These are phyloP conservation scores for Osmoderma eremita DNA, from an alignment of 2,888 invertebrate genomes.

Conservation along the genomic window DNA sequence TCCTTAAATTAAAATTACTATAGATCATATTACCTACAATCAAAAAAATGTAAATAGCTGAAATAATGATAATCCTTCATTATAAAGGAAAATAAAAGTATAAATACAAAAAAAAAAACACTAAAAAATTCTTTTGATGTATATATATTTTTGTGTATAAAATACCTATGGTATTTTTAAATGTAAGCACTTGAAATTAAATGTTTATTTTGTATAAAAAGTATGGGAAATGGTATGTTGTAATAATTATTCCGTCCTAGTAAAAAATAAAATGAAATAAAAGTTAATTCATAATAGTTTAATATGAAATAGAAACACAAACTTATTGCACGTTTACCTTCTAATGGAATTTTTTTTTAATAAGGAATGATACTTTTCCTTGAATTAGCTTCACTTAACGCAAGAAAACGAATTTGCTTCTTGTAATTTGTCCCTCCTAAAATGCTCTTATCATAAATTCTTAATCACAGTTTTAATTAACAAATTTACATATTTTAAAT, in stretches of 20 bases:
- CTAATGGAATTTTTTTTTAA: background rate
- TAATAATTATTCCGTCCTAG: no score
- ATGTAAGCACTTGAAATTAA: conserved; percentile 21
- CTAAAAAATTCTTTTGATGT: background rate
- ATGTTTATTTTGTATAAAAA: background rate
- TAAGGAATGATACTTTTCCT: conserved; percentile 16
- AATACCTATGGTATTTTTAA: conserved; percentile 8
- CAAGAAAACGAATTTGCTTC: background rate
- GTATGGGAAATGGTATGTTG: background rate
- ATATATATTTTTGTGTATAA: conserved; percentile 7
- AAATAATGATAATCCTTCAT: conserved; percentile 18
- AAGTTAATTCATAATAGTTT: background rate
- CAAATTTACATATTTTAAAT: conserved; percentile 44
- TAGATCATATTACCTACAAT: conserved; percentile 9
- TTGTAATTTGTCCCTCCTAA: conserved; percentile 20
- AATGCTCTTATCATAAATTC: conserved; percentile 40
- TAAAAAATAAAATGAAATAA: conserved; percentile 5
- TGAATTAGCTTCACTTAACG: background rate
- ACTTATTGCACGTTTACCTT: conserved; percentile 19
- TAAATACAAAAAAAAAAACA: background rate
- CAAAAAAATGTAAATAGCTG: conserved; percentile 17
- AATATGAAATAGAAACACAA: background rate
- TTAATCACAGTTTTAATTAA: conserved; percentile 50
- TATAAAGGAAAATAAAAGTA: conserved; percentile 6
- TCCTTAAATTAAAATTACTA: conserved; percentile 12